Conservation (phyloP, 2,113 vertebrate species). For the Anguilla rostrata region DNA sequence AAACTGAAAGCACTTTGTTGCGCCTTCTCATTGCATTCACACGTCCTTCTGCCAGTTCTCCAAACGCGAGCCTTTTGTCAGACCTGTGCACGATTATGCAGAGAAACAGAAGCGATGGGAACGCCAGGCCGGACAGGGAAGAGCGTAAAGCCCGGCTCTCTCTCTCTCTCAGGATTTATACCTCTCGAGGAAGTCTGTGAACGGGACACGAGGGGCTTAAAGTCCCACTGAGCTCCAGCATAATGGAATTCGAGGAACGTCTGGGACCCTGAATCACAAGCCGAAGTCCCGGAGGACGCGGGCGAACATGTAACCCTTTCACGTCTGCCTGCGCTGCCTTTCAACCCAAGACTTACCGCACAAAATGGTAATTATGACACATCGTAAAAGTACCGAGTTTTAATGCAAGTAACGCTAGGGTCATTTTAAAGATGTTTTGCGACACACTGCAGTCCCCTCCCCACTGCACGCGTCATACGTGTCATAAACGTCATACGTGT, state of each 20-base stretch:
- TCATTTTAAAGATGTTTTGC: too few relatives aligned
- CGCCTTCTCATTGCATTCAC: not conserved
- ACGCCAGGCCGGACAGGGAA: not conserved
- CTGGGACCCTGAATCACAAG: not conserved
- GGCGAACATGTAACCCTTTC: slow-evolving; percentile 25
- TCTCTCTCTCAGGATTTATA: slow-evolving; percentile 3
- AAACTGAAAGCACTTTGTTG: not conserved
- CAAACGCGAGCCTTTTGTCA: not conserved
- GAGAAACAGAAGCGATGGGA: not conserved
- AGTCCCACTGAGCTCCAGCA: slow-evolving; percentile 20
- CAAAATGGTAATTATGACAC: not conserved
- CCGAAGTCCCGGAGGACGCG: slow-evolving; percentile 28
- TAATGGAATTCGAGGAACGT: slow-evolving; percentile 3
- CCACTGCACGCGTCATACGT: too few relatives aligned
- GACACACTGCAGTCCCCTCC: too few relatives aligned
- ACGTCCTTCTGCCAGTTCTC: not conserved
- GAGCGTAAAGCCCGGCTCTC: not conserved
- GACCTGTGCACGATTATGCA: not conserved
- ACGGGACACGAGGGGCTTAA: not conserved
- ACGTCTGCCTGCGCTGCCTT: not conserved
- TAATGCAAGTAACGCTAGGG: too few relatives aligned
- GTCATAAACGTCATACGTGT: too few relatives aligned
- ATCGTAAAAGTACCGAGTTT: too few relatives aligned
- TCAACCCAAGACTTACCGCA: not conserved
- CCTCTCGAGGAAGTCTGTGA: not conserved